phyloP scores from a whole-genome alignment of 2,113 vertebrate genomes.

The Anarrhichthys ocellatus region DNA sequence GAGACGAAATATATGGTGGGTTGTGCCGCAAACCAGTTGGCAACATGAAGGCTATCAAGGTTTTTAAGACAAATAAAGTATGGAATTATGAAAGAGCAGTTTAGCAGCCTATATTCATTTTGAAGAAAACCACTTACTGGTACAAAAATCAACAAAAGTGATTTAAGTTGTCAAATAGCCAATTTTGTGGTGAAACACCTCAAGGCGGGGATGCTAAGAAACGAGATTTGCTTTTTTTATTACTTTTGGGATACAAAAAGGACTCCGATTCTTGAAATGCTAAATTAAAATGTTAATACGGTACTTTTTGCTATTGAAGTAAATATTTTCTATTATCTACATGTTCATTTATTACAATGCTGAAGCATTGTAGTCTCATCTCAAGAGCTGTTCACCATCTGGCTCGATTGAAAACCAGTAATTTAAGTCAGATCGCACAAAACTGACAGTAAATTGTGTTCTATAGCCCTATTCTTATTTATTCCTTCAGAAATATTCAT shows the following conservation, averaged over 20 bases:
- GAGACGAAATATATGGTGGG: not conserved
- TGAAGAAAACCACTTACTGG: not conserved
- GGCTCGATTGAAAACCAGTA: constrained; percentile 85
- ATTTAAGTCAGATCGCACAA: not conserved
- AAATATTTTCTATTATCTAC: not conserved
- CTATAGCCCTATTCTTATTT: not conserved
- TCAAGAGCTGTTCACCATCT: constrained; percentile 91
- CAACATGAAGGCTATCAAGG: not conserved
- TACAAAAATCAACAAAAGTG: not conserved
- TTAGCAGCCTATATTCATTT: not conserved
- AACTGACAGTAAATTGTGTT: not conserved
- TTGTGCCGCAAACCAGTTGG: not conserved
- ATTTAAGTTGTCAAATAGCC: not conserved
- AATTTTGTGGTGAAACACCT: not conserved
- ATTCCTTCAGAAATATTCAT: constrained; percentile 7
- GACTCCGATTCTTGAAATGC: not conserved
- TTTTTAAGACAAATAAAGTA: not conserved
- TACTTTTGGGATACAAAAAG: not conserved
- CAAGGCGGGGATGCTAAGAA: not conserved
- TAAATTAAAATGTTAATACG: not conserved
- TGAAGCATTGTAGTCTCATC: constrained; percentile 83
- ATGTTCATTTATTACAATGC: constrained; percentile 46
- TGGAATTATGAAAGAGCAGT: not conserved
- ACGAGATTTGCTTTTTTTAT: not conserved
- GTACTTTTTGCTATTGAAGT: not conserved